A percentile compares a stretch with the other conserved stretches of the same genome.
Conservation (phyloP, 2,888 invertebrate species). For the Trichogramma evanescens region DNA sequence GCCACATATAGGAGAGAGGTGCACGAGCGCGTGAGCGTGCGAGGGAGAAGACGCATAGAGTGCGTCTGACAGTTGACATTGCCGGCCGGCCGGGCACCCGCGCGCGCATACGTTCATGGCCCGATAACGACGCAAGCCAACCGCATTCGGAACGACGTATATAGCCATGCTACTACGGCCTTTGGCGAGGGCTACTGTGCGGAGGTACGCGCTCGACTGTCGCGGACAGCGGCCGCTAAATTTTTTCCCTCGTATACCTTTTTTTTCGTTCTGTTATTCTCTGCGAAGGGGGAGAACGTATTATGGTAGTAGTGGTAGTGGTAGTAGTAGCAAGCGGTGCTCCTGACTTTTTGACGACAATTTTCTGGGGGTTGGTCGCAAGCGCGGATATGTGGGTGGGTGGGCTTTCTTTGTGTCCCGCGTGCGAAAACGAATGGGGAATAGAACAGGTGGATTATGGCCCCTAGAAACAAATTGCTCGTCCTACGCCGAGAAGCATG, state of each 20-base stretch:
- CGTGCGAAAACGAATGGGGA: no score
- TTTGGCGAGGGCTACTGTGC: background rate
- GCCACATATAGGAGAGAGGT: background rate
- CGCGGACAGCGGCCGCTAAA: slow-evolving; percentile 14
- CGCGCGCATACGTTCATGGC: background rate
- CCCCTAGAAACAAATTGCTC: no score
- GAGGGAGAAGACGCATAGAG: slow-evolving; percentile 23
- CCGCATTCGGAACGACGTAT: background rate
- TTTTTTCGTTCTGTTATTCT: background rate
- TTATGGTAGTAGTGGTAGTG: no score
- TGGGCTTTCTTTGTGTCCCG: no score
- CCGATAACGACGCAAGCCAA: slow-evolving; percentile 12
- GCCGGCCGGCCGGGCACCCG: slow-evolving; percentile 15
- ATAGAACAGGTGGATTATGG: no score
- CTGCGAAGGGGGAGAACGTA: background rate
- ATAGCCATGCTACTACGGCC: background rate
- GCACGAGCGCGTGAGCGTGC: background rate
- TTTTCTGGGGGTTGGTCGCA: no score
- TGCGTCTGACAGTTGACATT: slow-evolving; percentile 33
- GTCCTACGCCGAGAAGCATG: no score
- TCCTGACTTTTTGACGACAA: background rate
- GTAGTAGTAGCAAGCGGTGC: background rate
- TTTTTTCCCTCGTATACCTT: background rate
- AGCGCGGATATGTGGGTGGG: no score
- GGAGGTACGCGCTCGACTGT: slow-evolving; percentile 2